Percentiles rank a stretch among this genome's conserved stretches.
phyloP scores from a whole-genome alignment of 2,888 invertebrate genomes.

The Pimpla rufipes region DNA sequence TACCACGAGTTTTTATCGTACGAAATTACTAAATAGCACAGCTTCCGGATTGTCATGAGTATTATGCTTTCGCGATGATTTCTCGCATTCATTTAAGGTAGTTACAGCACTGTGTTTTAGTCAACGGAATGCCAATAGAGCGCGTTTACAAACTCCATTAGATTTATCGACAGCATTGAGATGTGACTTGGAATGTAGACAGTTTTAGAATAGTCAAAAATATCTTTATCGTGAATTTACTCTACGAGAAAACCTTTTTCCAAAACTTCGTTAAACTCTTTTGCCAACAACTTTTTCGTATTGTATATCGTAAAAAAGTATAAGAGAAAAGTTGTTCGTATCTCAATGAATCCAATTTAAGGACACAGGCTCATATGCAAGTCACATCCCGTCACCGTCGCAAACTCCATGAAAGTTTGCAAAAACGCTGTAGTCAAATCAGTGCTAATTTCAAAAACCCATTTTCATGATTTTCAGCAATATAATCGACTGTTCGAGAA shows the following conservation, averaged over 20 bases:
- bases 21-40: conserved; percentile 21
- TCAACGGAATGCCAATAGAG: not conserved
- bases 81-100: not conserved
- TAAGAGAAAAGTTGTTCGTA: too few species aligned
- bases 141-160: not conserved
- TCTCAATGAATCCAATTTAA: not conserved
- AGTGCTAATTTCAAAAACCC: not conserved
- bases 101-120: not conserved
- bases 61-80: conserved; percentile 11
- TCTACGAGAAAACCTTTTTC: not conserved
- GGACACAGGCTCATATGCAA: not conserved
- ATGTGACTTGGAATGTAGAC: not conserved
- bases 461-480: too few species aligned
- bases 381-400: not conserved
- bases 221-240: not conserved
- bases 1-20: conserved; percentile 39
- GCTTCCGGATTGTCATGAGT: conserved; percentile 23
- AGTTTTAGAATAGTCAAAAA: too few species aligned
- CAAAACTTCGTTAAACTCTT: too few species aligned
- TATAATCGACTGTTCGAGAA: too few species aligned
- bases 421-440: not conserved
- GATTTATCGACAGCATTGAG: not conserved
- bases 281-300: too few species aligned
- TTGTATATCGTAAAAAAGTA: too few species aligned
- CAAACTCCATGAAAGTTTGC: not conserved